phyloP scores from a whole-genome alignment of 1,140 invertebrate species.

The Psix sp. region DNA sequence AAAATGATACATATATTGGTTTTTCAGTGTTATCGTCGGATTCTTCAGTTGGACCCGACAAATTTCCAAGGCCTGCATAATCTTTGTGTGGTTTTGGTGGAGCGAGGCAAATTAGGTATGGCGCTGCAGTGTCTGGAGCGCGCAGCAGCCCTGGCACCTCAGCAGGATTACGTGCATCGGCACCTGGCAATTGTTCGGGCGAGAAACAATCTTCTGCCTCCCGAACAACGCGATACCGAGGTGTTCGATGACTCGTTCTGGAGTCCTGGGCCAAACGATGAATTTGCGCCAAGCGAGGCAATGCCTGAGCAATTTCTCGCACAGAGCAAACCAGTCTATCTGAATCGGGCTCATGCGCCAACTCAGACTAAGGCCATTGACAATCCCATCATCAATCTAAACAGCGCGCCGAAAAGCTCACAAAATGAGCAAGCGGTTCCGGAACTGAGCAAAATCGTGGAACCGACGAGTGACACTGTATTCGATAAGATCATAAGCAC shows the following conservation, averaged over 20 bases:
- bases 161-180: constrained; percentile 92
- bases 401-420: constrained; percentile 61
- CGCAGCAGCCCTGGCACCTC: constrained; percentile 87
- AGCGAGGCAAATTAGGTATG: constrained; percentile 87
- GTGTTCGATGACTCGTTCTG: constrained; percentile 71
- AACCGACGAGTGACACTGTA: constrained; percentile 58
- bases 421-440: constrained; percentile 42
- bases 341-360: constrained; percentile 64
- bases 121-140: constrained; percentile 90
- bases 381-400: constrained; percentile 67
- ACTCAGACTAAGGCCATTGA: constrained; percentile 60
- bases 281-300: constrained; percentile 46
- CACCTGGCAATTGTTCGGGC: constrained; percentile 91
- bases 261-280: constrained; percentile 24
- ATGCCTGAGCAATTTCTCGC: constrained; percentile 63
- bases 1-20: neutral
- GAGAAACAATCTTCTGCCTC: constrained; percentile 77
- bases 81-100: constrained; percentile 96
- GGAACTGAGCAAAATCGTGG: constrained; percentile 52
- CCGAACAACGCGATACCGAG: constrained; percentile 69
- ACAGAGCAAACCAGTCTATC: constrained; percentile 62
- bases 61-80: constrained; percentile 98
- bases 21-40: constrained; percentile 90
- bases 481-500: constrained; percentile 66
- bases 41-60: constrained; percentile 90